Base-by-base conservation (phyloP, 2,113 vertebrate genomes). In the Oncorhynchus tshawytscha region DNA sequence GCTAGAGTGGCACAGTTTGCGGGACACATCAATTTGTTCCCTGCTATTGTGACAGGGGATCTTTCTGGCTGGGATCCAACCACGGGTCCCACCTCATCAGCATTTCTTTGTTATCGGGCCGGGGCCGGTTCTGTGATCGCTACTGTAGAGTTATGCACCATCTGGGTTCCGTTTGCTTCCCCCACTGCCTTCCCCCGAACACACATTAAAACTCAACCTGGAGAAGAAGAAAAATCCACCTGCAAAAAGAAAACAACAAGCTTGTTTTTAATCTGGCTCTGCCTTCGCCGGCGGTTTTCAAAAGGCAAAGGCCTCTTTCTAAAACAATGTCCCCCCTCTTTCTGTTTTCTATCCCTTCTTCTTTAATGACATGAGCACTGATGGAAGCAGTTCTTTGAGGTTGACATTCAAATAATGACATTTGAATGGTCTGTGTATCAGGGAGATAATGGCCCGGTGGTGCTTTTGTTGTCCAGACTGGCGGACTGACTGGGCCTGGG, bases 331-430 rank as follows among this genome's bases (percentile, higher is more conserved):
- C 94, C 94, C 95, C 94, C 93, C 94, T 22, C 67, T 34, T 20
- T 20, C 16, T 12, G 6, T 95, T 94, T 20, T 20, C 66, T 4
- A 6, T 95, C 94, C 80, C 82, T 74, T 88, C 86, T 91, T 90
- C 93, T 94, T 95, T 96, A 96, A 97, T 97, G 95, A 95, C 94
- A 95, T 93, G 93, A 92, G 78, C 84, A 92, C 93, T 97, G 95
- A 97, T 95, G 95, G 96, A 96, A 96, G 96, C 95, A 94, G 48
- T 94, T 97, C 96, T 97, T 98, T 98, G 95, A 98, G 95, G 95
- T 97, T 97, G 96, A 97, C 96, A 98, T 98, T 99, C 95, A 98
- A 96, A 97, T 93, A 93, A 93, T 98, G 96, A 99, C 96, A 98
- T 98, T 98, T 97, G 95, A 96, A 98, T 97, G 96, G 95, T 95